Conservation (phyloP, 1,140 invertebrate genomes). For the Heliconius himera region DNA sequence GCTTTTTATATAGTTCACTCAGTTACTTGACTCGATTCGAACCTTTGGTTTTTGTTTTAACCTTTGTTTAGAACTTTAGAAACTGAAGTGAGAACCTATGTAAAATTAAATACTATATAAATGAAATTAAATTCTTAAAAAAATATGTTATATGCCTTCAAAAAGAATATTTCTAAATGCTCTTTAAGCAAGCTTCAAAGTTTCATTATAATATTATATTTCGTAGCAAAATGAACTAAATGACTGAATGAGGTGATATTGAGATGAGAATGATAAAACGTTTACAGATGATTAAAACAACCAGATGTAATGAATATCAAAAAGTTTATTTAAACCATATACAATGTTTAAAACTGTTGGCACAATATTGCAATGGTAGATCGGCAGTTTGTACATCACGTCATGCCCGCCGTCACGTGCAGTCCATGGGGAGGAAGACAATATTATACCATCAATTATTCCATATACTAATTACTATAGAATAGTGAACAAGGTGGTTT, state of each 20-base stretch:
- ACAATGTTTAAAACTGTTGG: conserved; percentile 66
- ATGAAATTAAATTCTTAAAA: no score
- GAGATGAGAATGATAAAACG: conserved; percentile 11
- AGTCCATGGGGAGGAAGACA: conserved; percentile 3
- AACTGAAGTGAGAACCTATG: no score
- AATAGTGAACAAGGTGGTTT: not conserved
- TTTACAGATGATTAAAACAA: conserved; percentile 42
- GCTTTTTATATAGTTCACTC: no score
- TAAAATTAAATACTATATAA: not conserved
- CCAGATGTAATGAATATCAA: conserved; percentile 57
- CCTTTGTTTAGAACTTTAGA: no score
- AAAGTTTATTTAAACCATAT: conserved; percentile 74
- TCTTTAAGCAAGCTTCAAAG: not conserved
- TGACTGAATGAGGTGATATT: not conserved
- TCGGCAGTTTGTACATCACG: conserved; percentile 44
- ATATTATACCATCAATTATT: conserved; percentile 30
- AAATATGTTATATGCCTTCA: no score
- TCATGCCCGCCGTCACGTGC: not conserved
- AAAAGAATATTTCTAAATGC: not conserved
- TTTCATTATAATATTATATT: not conserved
- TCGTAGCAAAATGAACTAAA: not conserved
- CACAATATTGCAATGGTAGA: conserved; percentile 64
- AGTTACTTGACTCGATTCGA: no score
- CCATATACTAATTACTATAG: conserved; percentile 1
- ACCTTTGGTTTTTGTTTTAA: no score